Percentiles rank a stretch among this genome's conserved stretches.
phyloP scores from a whole-genome alignment of 2,113 vertebrate genomes.

The Thunnus maccoyii region DNA sequence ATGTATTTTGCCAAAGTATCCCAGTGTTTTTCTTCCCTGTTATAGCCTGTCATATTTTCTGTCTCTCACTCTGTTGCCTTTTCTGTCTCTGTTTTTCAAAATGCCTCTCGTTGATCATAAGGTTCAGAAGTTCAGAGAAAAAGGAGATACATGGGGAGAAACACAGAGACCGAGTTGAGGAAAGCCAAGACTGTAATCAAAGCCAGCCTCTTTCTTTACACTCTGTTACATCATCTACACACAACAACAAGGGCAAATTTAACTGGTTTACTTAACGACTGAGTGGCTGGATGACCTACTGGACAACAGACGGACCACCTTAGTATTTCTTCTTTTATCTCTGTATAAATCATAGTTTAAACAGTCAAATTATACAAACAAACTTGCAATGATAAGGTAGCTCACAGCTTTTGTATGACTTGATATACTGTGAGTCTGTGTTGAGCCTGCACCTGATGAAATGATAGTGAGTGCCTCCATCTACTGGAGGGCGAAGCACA shows the following conservation, averaged over 20 bases:
- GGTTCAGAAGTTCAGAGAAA: constrained; percentile 66
- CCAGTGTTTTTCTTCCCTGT: constrained; percentile 18
- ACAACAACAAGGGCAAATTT: constrained; percentile 1
- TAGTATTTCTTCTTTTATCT: not conserved
- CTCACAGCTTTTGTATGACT: not conserved
- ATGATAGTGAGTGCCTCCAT: constrained; percentile 21
- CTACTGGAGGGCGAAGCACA: constrained; percentile 41
- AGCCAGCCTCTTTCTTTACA: constrained; percentile 57
- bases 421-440: no score
- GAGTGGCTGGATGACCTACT: not conserved
- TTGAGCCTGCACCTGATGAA: not conserved
- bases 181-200: constrained; percentile 58
- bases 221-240: constrained; percentile 48
- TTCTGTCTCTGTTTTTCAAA: not conserved
- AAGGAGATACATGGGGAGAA: constrained; percentile 22
- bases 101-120: constrained; percentile 13
- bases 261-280: not conserved
- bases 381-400: not conserved
- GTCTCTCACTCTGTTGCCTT: not conserved
- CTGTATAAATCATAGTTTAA: not conserved
- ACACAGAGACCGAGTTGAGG: constrained; percentile 11
- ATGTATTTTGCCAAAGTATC: not conserved
- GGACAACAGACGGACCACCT: no score
- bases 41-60: constrained; percentile 27
- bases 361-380: not conserved